These are phyloP conservation scores for Glaucopsyche alexis DNA, from an alignment of 2,888 invertebrate genomes.

Conservation along the genomic window DNA sequence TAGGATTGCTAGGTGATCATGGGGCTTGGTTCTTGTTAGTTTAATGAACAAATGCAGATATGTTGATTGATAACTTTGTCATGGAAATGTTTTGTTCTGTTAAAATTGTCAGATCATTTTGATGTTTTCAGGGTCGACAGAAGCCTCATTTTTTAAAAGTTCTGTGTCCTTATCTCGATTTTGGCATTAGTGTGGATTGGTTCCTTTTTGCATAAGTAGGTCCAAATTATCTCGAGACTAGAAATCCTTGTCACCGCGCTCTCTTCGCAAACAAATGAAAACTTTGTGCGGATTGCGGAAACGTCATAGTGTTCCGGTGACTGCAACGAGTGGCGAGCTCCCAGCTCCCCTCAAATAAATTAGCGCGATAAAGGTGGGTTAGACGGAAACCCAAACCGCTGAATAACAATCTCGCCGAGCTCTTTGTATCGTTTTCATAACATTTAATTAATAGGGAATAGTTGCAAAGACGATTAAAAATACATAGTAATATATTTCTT, in stretches of 20 bases:
- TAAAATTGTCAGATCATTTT: too few relatives aligned
- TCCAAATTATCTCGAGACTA: neutral
- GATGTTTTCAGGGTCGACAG: too few relatives aligned
- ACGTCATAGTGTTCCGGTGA: slow-evolving; percentile 3
- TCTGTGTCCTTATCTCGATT: too few relatives aligned
- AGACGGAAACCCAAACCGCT: slow-evolving; percentile 63
- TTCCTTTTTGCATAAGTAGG: too few relatives aligned
- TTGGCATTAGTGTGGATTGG: too few relatives aligned
- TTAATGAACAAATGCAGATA: too few relatives aligned
- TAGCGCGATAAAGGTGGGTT: neutral
- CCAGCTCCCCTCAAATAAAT: neutral
- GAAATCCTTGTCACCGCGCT: neutral
- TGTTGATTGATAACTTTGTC: too few relatives aligned
- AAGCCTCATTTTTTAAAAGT: too few relatives aligned
- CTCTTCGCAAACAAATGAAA: neutral
- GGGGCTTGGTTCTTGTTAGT: too few relatives aligned
- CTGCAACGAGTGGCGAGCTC: too few relatives aligned
- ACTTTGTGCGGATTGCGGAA: neutral
- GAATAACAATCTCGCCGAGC: slow-evolving; percentile 21
- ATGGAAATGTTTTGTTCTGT: too few relatives aligned
- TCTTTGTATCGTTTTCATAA: neutral
- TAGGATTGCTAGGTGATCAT: too few relatives aligned
- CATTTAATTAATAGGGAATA: slow-evolving; percentile 4
- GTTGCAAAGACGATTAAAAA: neutral
- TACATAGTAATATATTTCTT: neutral